These are phyloP conservation scores for Coptodon rendalli DNA, from an alignment of 2,113 vertebrate genomes.

Conservation along the genomic window DNA sequence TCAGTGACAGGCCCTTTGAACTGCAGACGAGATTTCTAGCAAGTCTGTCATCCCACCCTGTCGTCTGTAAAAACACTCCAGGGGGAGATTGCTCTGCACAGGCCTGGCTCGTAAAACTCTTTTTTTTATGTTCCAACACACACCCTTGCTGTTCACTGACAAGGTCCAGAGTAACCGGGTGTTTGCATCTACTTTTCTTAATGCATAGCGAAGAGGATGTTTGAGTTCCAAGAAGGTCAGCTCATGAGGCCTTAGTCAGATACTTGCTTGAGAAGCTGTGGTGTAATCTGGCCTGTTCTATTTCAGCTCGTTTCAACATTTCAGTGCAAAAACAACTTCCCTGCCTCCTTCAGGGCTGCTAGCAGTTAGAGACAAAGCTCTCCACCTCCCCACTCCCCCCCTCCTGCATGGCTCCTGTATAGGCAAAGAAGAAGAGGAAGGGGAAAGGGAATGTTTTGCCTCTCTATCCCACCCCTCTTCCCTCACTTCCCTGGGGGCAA, in stretches of 20 bases:
- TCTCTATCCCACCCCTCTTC: conserved; percentile 23
- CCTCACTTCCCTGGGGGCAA: conserved; percentile 56
- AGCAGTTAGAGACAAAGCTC: conserved; percentile 31
- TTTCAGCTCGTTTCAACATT: background rate
- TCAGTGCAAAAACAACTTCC: conserved; percentile 12
- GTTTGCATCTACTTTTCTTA: background rate
- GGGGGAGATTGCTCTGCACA: conserved; percentile 48
- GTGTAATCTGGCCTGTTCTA: background rate
- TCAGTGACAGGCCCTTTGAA: conserved; percentile 55
- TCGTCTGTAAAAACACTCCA: conserved; percentile 55
- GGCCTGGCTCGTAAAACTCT: conserved; percentile 47
- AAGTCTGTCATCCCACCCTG: conserved; percentile 49
- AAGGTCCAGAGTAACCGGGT: background rate
- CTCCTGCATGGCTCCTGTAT: conserved; percentile 39
- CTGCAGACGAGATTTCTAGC: conserved; percentile 57
- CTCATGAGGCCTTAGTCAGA: background rate
- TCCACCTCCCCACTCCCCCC: conserved; percentile 24
- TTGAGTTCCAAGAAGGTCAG: background rate
- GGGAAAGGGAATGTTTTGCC: conserved; percentile 62
- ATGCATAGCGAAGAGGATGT: background rate
- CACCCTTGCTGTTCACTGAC: background rate
- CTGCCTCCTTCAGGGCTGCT: background rate
- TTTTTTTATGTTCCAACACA: conserved; percentile 44
- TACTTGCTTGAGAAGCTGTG: background rate
- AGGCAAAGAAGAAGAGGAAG: conserved; percentile 46